Evolutionary conservation across 92 coral and sea anemone species (phyloP), one percentile per base, ranked within the genome.

Genomic region (Siderastrea radians): DNA sequence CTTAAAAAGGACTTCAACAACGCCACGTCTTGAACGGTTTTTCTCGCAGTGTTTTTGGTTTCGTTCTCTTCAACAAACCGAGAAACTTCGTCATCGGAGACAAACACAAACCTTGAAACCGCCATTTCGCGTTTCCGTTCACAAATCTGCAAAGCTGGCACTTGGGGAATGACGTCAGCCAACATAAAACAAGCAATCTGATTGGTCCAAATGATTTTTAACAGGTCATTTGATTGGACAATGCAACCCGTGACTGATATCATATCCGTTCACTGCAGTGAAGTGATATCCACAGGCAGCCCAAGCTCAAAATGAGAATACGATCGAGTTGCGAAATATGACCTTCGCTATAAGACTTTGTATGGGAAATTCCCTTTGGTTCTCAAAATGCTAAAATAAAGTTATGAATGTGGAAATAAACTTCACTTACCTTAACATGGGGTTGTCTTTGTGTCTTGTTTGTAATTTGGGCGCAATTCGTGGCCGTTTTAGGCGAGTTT

Each of bases 221-320:
- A 75, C 65, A 75, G 79, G 49, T 43, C 16, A 53, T 75, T 75
- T 75, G 79, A 75, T 75, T 75, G 79, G 79, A 75, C 79, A 75
- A 75, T 75, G 57, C 65, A 75, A 75, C 57, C 79, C 62, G 79
- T 75, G 64, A 57, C 53, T 75, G 79, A 75, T 75, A 54, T 57
- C 19, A 50, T 71, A 71, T 71, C 76, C 38, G 38, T 71, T 50
- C 76, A 64, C 69, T 71, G 44, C 78, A 73, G 78, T 73, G 78
- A 73, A 73, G 49, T 16, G 55, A 73, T 49, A 26, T 26, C 38
- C 38, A 26, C 38, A 26, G 38, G 38, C 38, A 26, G 38, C 38
- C 38, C 38, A 26, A 26, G 38, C 38, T 26, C 38, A 26, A 26
- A 26, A 26, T 26, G 38, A 26, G 38, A 26, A 26, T 26, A 26